A percentile compares a stretch with the other conserved stretches of the same genome.
phyloP scores from a whole-genome alignment of 2,888 invertebrate species.

The Didymodactylos carnosus region DNA sequence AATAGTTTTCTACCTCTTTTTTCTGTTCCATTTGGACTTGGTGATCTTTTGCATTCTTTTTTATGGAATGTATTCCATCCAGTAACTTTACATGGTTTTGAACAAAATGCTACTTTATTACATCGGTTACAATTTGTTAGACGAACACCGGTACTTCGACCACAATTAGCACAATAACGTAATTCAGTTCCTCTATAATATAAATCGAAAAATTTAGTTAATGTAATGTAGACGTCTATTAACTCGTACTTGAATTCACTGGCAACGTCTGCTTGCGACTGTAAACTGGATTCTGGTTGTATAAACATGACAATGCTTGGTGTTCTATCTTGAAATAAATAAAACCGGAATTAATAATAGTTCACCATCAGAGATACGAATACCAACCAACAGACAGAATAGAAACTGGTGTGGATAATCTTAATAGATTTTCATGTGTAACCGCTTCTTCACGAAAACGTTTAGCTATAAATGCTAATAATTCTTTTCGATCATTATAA shows the following conservation, averaged over 20 bases:
- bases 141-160: conserved; percentile 30
- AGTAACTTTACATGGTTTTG: conserved; percentile 32
- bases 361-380: too few species aligned
- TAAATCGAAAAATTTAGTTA: not conserved
- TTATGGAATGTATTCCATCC: conserved; percentile 33
- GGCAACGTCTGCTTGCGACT: too few species aligned
- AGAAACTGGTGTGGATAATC: not conserved
- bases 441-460: conserved; percentile 23
- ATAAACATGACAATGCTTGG: too few species aligned
- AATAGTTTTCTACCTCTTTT: not conserved
- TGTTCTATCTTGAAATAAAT: too few species aligned
- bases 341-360: too few species aligned
- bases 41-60: conserved; percentile 26
- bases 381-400: too few species aligned
- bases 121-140: conserved; percentile 32
- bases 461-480: conserved; percentile 24
- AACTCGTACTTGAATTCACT: too few species aligned
- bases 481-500: conserved; percentile 26
- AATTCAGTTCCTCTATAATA: too few species aligned
- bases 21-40: not conserved
- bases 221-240: not conserved
- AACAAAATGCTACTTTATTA: conserved; percentile 34
- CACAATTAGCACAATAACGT: conserved; percentile 30
- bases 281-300: too few species aligned
- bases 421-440: conserved; percentile 19